phyloP scores from a whole-genome alignment of 2,797 vertebrate genomes.

The Cryptoprocta ferox region DNA sequence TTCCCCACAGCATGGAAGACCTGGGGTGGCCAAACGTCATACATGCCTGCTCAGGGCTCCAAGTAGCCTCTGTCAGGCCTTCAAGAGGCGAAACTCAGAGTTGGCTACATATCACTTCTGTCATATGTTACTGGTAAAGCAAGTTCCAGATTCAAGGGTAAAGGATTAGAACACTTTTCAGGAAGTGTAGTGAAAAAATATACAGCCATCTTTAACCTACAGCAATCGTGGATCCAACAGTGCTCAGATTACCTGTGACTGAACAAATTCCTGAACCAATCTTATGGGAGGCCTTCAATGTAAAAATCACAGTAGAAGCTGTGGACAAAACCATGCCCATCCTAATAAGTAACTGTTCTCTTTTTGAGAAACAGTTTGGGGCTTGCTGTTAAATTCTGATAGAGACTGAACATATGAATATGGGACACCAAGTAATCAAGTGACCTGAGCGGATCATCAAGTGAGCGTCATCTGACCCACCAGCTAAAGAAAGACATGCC shows the following conservation, averaged over 20 bases:
- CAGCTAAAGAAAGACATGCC: not conserved
- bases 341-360: not conserved
- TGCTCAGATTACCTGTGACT: not conserved
- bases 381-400: not conserved
- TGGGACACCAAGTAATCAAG: not conserved
- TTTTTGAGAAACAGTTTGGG: not conserved
- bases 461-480: not conserved
- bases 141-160: not conserved
- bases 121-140: not conserved
- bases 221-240: not conserved
- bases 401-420: not conserved
- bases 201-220: not conserved
- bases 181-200: not conserved
- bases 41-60: not conserved
- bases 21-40: not conserved
- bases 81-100: not conserved
- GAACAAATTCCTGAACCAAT: not conserved
- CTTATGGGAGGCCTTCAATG: not conserved
- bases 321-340: not conserved
- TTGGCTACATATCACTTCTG: not conserved
- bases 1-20: not conserved
- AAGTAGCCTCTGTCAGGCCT: not conserved
- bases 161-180: not conserved
- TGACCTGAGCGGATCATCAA: not conserved
- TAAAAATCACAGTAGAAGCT: not conserved